Evolutionary conservation across 2,888 invertebrate species (phyloP).

Genomic region (Microctonus aethiopoides): DNA sequence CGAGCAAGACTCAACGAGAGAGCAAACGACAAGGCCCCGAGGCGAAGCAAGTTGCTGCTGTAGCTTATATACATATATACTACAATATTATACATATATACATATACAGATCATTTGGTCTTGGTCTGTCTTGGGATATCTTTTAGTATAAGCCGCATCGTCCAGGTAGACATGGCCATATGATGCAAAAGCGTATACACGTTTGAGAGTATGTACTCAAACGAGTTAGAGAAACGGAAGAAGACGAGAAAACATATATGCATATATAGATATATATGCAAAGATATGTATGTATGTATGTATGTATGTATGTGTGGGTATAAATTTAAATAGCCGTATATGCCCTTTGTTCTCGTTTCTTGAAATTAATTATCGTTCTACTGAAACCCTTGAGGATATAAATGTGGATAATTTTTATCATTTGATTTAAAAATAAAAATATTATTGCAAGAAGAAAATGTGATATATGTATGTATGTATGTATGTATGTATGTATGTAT

Average conservation of each 20-base stretch:
- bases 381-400: constrained; percentile 48
- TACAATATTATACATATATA: no score
- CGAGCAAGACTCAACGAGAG: constrained; percentile 29
- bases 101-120: constrained; percentile 8
- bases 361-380: constrained; percentile 59
- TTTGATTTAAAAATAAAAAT: constrained; percentile 15
- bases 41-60: constrained; percentile 40
- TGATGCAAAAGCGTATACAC: background rate
- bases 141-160: background rate
- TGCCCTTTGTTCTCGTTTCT: constrained; percentile 63
- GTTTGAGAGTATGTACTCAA: constrained; percentile 17
- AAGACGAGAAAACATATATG: constrained; percentile 29
- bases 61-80: no score
- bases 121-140: background rate
- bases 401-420: constrained; percentile 30
- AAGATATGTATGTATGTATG: no score
- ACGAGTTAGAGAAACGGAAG: constrained; percentile 30
- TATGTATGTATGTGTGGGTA: constrained; percentile 26
- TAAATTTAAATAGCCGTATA: no score
- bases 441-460: no score
- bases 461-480: no score
- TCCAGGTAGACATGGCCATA: background rate
- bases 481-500: no score
- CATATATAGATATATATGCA: no score
- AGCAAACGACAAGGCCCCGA: constrained; percentile 35